phyloP scores from a whole-genome alignment of 1,140 invertebrate species.

The Drosophila repleta region DNA sequence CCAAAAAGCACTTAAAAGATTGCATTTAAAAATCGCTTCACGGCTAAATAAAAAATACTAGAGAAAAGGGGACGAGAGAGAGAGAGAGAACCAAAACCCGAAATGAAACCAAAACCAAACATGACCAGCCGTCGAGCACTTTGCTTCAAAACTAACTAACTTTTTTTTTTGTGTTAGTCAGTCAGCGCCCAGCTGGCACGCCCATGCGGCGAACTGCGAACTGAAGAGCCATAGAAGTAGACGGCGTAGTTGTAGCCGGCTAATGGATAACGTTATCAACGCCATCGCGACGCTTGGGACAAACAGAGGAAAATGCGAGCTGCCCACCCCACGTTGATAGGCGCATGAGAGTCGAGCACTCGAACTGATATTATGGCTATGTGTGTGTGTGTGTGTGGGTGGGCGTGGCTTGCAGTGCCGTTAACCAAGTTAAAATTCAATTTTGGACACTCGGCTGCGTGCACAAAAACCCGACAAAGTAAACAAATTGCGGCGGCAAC shows the following conservation, averaged over 20 bases:
- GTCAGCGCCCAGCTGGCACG: slow-evolving; percentile 26
- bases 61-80: background rate
- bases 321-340: slow-evolving; percentile 3
- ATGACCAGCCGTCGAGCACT: slow-evolving; percentile 41
- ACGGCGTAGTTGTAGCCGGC: slow-evolving; percentile 4
- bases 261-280: slow-evolving; percentile 76
- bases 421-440: slow-evolving; percentile 77
- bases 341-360: background rate
- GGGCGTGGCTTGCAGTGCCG: slow-evolving; percentile 37
- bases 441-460: slow-evolving; percentile 72
- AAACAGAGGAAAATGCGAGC: background rate
- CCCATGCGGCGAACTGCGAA: slow-evolving; percentile 3
- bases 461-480: slow-evolving; percentile 73
- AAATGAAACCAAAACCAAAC: slow-evolving; percentile 64
- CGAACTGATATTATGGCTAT: background rate
- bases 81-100: slow-evolving; percentile 14
- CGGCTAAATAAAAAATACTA: slow-evolving; percentile 8
- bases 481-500: slow-evolving; percentile 74
- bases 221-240: background rate
- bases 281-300: slow-evolving; percentile 61
- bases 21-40: slow-evolving; percentile 63
- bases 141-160: slow-evolving; percentile 61
- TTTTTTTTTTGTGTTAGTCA: slow-evolving; percentile 13
- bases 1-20: slow-evolving; percentile 76
- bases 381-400: slow-evolving; percentile 26